Conservation (phyloP, 2,888 invertebrate genomes). For the Cyclophora punctaria region DNA sequence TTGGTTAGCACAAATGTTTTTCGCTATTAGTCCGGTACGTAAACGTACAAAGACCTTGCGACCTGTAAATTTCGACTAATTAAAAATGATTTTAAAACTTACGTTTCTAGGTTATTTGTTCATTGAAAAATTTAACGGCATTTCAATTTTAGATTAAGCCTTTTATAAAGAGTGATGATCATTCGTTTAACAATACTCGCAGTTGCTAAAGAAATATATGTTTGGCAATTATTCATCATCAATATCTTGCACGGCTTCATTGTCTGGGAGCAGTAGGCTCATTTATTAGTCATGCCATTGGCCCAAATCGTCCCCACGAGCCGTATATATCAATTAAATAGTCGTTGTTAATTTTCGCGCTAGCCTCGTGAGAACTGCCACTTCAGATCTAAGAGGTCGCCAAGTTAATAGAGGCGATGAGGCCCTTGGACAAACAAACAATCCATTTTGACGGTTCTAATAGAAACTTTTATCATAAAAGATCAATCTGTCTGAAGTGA, state of each 20-base stretch:
- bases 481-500: no score
- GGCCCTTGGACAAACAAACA: slow-evolving; percentile 17
- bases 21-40: slow-evolving; percentile 25
- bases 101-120: no score
- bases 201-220: slow-evolving; percentile 10
- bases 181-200: not conserved
- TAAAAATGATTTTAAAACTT: no score
- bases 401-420: slow-evolving; percentile 27
- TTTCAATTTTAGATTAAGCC: no score
- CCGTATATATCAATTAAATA: slow-evolving; percentile 65
- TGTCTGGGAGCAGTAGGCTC: slow-evolving; percentile 14
- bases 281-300: slow-evolving; percentile 17
- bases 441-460: not conserved
- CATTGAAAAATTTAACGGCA: no score
- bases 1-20: slow-evolving; percentile 47
- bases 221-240: slow-evolving; percentile 13
- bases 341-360: slow-evolving; percentile 57
- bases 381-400: slow-evolving; percentile 28
- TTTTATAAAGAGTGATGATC: not conserved
- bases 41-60: not conserved
- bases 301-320: slow-evolving; percentile 18
- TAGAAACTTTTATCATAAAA: not conserved
- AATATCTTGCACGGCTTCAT: slow-evolving; percentile 13
- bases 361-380: slow-evolving; percentile 51
- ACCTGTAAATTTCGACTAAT: no score